phyloP scores from a whole-genome alignment of 2,888 invertebrate species.

The Drepana falcataria region DNA sequence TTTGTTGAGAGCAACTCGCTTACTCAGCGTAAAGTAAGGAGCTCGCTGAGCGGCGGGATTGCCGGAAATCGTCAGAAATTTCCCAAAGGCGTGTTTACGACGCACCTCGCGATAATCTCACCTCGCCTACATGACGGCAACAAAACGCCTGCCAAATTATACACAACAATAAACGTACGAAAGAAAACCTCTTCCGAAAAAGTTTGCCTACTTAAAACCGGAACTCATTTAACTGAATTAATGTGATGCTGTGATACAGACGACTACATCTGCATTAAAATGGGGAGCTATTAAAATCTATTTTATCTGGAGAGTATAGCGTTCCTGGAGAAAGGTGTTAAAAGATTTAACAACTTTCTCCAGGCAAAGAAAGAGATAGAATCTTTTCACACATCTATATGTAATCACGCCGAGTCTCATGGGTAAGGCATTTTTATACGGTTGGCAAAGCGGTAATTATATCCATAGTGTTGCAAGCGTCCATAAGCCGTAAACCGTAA shows the following conservation, averaged over 20 bases:
- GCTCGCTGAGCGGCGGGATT: slow-evolving; percentile 22
- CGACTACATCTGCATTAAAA: too few relatives aligned
- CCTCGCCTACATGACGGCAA: slow-evolving; percentile 36
- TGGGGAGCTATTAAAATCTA: too few relatives aligned
- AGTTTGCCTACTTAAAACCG: slow-evolving; percentile 19
- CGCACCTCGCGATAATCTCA: slow-evolving; percentile 41
- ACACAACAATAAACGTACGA: slow-evolving; percentile 40
- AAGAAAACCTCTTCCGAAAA: slow-evolving; percentile 29
- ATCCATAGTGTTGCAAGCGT: too few relatives aligned
- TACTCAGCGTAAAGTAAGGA: slow-evolving; percentile 44
- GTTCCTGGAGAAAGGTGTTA: too few relatives aligned
- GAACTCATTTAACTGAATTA: slow-evolving; percentile 27
- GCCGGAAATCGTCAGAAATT: slow-evolving; percentile 39
- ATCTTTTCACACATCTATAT: too few relatives aligned
- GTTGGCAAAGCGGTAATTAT: too few relatives aligned
- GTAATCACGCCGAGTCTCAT: too few relatives aligned
- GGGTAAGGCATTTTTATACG: too few relatives aligned
- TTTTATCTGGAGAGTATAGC: too few relatives aligned
- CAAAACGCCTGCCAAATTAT: slow-evolving; percentile 40
- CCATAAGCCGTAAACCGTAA: too few relatives aligned
- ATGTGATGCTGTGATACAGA: background rate
- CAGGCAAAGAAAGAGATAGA: too few relatives aligned
- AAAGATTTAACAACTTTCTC: too few relatives aligned
- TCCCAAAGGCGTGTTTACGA: slow-evolving; percentile 64
- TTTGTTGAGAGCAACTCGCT: slow-evolving; percentile 33